These are phyloP conservation scores for Entomobrya proxima DNA, from an alignment of 2,888 invertebrate species.

Conservation along the genomic window DNA sequence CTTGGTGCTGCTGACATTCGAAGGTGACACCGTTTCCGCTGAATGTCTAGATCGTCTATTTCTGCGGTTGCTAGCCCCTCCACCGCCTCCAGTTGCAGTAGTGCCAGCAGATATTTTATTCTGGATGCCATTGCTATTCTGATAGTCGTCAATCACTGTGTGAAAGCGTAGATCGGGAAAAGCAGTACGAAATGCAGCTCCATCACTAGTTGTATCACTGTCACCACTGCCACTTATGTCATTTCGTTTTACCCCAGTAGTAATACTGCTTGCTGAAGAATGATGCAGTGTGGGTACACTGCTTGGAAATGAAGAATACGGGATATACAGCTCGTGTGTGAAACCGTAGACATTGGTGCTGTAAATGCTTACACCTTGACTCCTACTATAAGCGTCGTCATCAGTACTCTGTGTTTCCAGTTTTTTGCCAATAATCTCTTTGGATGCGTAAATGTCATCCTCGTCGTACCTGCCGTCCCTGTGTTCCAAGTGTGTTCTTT, in stretches of 20 bases:
- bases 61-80: slow-evolving; percentile 4
- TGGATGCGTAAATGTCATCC: slow-evolving; percentile 22
- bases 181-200: slow-evolving; percentile 5
- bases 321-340: slow-evolving; percentile 11
- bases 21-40: slow-evolving; percentile 7
- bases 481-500: background rate
- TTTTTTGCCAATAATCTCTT: slow-evolving; percentile 16
- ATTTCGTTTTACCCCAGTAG: slow-evolving; percentile 39
- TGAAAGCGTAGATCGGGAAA: slow-evolving; percentile 27
- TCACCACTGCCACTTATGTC: slow-evolving; percentile 29
- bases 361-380: slow-evolving; percentile 18
- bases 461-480: background rate
- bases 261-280: background rate
- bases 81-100: background rate
- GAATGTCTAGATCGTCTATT: slow-evolving; percentile 56
- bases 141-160: slow-evolving; percentile 17
- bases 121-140: slow-evolving; percentile 29
- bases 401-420: background rate
- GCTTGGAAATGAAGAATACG: slow-evolving; percentile 7
- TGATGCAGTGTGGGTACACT: background rate
- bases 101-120: background rate
- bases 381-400: slow-evolving; percentile 18
- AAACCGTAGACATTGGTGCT: slow-evolving; percentile 34
- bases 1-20: slow-evolving; percentile 24
- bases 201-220: background rate